Evolutionary conservation across 2,888 invertebrate species (phyloP), one percentile per base, ranked within the genome.

Genomic region (Cryptocheilus praepositus): DNA sequence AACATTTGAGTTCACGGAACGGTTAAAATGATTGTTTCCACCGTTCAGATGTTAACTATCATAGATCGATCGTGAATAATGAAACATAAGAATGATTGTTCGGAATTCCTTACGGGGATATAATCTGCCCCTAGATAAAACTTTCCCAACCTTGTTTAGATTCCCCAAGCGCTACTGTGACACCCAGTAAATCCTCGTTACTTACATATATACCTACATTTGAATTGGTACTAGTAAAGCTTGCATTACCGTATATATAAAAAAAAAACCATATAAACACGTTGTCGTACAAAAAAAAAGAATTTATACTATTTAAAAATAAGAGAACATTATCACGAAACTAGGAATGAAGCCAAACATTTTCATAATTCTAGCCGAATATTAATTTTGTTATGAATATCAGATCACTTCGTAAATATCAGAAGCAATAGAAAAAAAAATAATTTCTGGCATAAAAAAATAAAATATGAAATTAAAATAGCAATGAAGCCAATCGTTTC

Each of bases 81-180:
- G 13, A 16, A 49, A 21, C 8, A 53, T 5, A 53, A 53, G 25
- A 22, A 53, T 53, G 25, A 53, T 53, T 63, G 61, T 44, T 52
- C 46, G 19, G 61, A 59, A 66, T 72, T 46, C 61, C 64, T 52
- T 16, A 46, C 55, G 60, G 46, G n/a, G 49, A 19, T 60, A 59
- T 69, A 70, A 70, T 67, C 55, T 61, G 58, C 54, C 54, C 64
- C 45, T 44, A 67, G 56, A 45, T 58, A 67, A 64, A 69, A 67
- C 51, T 74, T 70, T 65, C 61, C 59, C 67, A 28, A 52, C 70
- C 73, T 65, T 70, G 65, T 70, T 70, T 70, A 65, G 65, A 63
- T 58, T 57, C 63, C 60, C 46, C 61, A 28, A 49, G 49, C 49
- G 43, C 55, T 65, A 61, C 64, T 55, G 61, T 61, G 44, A 58